Evolutionary conservation across 1,140 invertebrate genomes (phyloP), one percentile per base, ranked within the genome.

Genomic region (Eurosta solidaginis): DNA sequence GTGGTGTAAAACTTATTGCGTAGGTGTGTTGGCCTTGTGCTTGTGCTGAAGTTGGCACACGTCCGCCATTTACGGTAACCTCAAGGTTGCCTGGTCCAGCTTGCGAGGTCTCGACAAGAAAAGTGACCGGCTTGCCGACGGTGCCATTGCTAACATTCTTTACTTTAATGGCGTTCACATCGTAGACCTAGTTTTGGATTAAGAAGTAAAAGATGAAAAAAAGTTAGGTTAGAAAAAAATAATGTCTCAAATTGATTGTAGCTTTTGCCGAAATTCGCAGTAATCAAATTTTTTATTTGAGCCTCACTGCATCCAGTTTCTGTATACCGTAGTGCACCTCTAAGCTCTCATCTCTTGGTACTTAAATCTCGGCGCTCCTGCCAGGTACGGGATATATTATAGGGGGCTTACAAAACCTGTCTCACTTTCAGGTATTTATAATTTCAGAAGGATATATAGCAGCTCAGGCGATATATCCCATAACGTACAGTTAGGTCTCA

Each of bases 71-170:
- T 2, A 99, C 97, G 0, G 96, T 97, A 36, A 99, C 97, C 88
- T 99, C 98, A 52, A 99, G 88, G 88, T 98, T 98, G 10, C 98
- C 98, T 36, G 92, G 90, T 33, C 98, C 98, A 33, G 97, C 97
- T 89, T 97, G 95, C 85, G 96, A 96, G 10, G 97, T 98, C 90
- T 99, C 97, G 81, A 99, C 98, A 86, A 97, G 91, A 89, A 99
- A 99, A 79, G 96, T 97, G 40, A 98, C 96, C 0, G 96, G 93
- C 87, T 97, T 95, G 54, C 96, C 96, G 33, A 99, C 94, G 36
- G 96, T 93, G 75, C 97, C 97, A 83, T 93, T 93, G 45, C 94
- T 92, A 5, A 97, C 93, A 84, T 97, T 95, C 87, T 96, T 96
- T 2, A 99, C 96, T 90, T 95, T 94, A 80, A 99, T 99, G 76